Evolutionary conservation across 2,888 invertebrate genomes (phyloP).

Genomic region (Aphidius colemani): DNA sequence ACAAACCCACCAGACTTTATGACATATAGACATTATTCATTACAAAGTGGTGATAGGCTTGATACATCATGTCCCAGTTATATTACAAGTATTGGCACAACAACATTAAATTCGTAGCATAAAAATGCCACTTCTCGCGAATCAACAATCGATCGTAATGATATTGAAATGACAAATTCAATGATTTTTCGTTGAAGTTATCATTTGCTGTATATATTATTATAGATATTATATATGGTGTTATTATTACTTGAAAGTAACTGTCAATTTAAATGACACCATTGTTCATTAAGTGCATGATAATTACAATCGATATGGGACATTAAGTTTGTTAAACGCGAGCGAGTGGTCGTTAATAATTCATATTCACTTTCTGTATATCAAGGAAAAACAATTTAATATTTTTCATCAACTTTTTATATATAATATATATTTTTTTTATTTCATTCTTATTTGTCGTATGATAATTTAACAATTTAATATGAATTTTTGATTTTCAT

Average conservation of each 20-base stretch:
- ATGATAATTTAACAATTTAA: constrained; percentile 40
- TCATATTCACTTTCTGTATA: background rate
- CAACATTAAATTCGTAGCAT: constrained; percentile 31
- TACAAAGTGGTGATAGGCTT: constrained; percentile 68
- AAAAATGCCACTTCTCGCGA: constrained; percentile 35
- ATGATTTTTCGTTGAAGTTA: constrained; percentile 44
- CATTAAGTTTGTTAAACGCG: background rate
- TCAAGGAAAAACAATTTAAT: background rate
- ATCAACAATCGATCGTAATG: constrained; percentile 38
- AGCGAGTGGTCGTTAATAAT: background rate
- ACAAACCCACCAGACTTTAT: constrained; percentile 79
- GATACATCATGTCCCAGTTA: constrained; percentile 41
- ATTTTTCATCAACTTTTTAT: constrained; percentile 4
- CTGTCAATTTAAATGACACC: constrained; percentile 15
- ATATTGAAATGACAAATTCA: constrained; percentile 52
- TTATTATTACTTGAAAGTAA: constrained; percentile 9
- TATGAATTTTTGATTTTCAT: constrained; percentile 38
- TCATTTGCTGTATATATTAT: constrained; percentile 30
- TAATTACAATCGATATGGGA: background rate
- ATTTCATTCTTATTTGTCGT: background rate
- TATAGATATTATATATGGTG: constrained; percentile 11
- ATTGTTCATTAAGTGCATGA: background rate
- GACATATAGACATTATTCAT: constrained; percentile 76
- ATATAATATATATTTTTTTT: constrained; percentile 10
- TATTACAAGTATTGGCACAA: constrained; percentile 48